Conservation (phyloP, 2,797 vertebrate species). For the Hippocampus kuda region DNA sequence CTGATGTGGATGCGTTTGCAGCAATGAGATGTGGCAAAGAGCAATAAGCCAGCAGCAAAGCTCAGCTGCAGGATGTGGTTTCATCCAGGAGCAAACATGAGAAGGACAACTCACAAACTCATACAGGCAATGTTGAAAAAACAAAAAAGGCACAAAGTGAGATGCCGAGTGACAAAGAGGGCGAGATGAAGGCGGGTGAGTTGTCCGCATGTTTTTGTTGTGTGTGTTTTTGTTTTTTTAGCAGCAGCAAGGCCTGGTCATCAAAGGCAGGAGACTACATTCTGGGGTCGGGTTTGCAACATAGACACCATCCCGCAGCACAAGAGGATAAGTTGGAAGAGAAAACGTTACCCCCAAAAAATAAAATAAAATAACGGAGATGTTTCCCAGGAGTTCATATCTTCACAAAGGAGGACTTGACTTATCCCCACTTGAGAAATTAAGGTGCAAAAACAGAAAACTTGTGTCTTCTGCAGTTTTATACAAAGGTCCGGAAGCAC, state of each 20-base stretch:
- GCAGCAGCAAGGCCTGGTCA: conserved; percentile 53
- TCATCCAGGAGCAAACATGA: neutral
- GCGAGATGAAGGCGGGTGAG: conserved; percentile 3
- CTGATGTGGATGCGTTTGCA: neutral
- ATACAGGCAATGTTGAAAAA: conserved; percentile 9
- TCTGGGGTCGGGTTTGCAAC: conserved; percentile 54
- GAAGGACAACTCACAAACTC: neutral
- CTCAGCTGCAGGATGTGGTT: neutral
- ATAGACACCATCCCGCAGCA: neutral
- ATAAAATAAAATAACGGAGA: neutral
- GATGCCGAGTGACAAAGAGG: neutral
- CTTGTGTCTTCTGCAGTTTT: conserved; percentile 30
- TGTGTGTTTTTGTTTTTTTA: conserved; percentile 14
- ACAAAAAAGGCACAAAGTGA: conserved; percentile 56
- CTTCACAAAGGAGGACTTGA: conserved; percentile 2
- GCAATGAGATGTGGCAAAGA: neutral
- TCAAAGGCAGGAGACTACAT: conserved; percentile 58
- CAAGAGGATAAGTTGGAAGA: conserved; percentile 1
- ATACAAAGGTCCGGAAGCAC: conserved; percentile 43
- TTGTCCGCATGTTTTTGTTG: conserved; percentile 15
- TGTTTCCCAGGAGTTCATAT: neutral
- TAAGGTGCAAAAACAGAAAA: conserved; percentile 70
- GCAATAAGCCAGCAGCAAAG: neutral
- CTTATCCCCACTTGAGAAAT: conserved; percentile 48
- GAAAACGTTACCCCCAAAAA: neutral